These are phyloP conservation scores for Irena cyanogastra DNA, from an alignment of 2,113 vertebrate species.

Conservation along the genomic window DNA sequence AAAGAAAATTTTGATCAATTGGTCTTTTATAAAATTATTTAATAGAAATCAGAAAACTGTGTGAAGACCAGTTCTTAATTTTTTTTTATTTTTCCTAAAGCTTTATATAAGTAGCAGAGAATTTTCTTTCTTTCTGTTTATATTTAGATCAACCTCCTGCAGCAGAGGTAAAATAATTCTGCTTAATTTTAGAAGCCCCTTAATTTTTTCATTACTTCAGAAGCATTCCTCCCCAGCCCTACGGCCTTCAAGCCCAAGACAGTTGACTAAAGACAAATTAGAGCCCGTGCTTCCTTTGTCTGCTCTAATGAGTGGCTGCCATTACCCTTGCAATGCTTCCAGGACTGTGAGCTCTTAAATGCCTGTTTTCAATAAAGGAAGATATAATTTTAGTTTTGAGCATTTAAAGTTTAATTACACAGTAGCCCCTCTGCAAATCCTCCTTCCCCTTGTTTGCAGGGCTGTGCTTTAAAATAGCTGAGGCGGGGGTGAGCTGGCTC, in stretches of 20 bases:
- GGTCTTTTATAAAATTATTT: not conserved
- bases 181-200: conserved; percentile 69
- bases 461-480: not conserved
- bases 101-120: conserved; percentile 41
- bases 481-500: not conserved
- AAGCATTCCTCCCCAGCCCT: not conserved
- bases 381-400: conserved; percentile 60
- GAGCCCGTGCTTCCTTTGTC: conserved; percentile 70
- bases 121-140: conserved; percentile 65
- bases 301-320: conserved; percentile 76
- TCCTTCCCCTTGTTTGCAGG: not conserved
- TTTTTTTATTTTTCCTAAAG: not conserved
- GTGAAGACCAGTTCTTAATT: not conserved
- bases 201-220: conserved; percentile 56
- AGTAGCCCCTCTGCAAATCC: conserved; percentile 33
- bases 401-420: conserved; percentile 68
- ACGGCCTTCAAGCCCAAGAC: conserved; percentile 62
- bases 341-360: conserved; percentile 61
- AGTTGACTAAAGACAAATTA: conserved; percentile 70
- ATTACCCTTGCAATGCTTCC: conserved; percentile 16
- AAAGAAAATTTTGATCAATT: not conserved
- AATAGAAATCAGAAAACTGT: conserved; percentile 51
- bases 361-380: conserved; percentile 62
- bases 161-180: conserved; percentile 60
- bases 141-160: conserved; percentile 66